These are phyloP conservation scores for Erpornis zantholeuca DNA, from an alignment of 2,113 vertebrate species.

Conservation along the genomic window DNA sequence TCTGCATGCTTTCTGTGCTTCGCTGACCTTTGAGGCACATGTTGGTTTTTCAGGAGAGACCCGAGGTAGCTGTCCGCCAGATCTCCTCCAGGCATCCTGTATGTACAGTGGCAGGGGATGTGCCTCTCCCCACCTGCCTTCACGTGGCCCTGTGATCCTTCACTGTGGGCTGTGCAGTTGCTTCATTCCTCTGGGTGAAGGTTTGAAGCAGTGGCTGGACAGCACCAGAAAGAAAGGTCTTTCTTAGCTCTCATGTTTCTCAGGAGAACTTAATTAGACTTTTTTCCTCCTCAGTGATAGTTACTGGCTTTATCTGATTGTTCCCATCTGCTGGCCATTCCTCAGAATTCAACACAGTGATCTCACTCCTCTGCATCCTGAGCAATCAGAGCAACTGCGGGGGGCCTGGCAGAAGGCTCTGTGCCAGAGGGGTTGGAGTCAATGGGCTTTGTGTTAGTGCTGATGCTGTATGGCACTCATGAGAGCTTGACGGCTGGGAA, in stretches of 20 bases:
- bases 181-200: neutral
- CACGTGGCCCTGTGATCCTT: accelerated
- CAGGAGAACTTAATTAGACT: slow-evolving; percentile 20
- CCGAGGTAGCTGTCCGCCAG: accelerated
- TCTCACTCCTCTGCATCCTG: slow-evolving; percentile 40
- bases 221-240: neutral
- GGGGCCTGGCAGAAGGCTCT: slow-evolving; percentile 21
- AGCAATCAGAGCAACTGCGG: neutral
- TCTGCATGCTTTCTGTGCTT: neutral
- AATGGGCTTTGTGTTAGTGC: neutral
- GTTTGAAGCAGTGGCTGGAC: neutral
- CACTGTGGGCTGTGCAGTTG: neutral
- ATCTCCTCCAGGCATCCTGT: neutral
- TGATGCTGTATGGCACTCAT: neutral
- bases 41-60: neutral
- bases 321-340: slow-evolving; percentile 63
- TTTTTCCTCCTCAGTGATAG: neutral
- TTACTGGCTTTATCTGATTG: slow-evolving; percentile 55
- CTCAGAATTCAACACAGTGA: slow-evolving; percentile 31
- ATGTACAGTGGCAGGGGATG: neutral
- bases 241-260: neutral
- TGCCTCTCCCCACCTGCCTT: neutral
- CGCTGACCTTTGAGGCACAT: neutral
- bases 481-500: neutral
- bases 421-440: slow-evolving; percentile 30